Base-by-base conservation (phyloP, 2,113 vertebrate species). In the Odontesthes bonariensis region DNA sequence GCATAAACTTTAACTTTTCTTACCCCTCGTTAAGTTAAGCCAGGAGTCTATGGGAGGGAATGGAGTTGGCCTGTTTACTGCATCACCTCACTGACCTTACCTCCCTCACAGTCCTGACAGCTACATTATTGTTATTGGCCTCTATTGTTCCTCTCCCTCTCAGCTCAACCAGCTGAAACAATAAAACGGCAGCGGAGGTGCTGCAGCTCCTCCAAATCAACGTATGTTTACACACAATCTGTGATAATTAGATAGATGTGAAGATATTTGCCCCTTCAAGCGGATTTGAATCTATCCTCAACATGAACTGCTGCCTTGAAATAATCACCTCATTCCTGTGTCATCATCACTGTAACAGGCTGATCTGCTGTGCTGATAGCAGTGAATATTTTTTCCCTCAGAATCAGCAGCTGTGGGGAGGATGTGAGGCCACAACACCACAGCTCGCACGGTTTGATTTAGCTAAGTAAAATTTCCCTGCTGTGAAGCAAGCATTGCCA, bases 61-160 rank as follows among this genome's bases (percentile, higher is more conserved):
- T 61, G 17, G 64, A 60, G 65, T 57, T 38, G 64, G 72, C 23
- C 63, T 75, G 74, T 83, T 86, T 81, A 79, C 80, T 58, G 58
- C 19, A 40, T 75, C 63, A 22, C 77, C 75, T 75, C 55, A 0
- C 33, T 69, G 77, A 77, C 86, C 83, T 84, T 33, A 51, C 85
- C 87, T 90, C 87, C 87, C 76, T 87, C 81, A 69, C 73, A 82
- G 62, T 65, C 56, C 60, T 83, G 82, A 85, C 75, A 81, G 69
- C 73, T 62, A 47, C 71, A 60, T 57, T 92, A 83, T 92, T 92
- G 72, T 81, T 81, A 73, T 79, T 92, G 84, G 87, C 87, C 46
- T 68, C 57, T 46, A 64, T 75, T 77, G 74, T 81, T 84, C 51
- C 53, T 74, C 72, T 70, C 81, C 73, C 58, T 69, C 65, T 77